Evolutionary conservation across 1,140 invertebrate species (phyloP).

Genomic region (Leptopilina clavipes): DNA sequence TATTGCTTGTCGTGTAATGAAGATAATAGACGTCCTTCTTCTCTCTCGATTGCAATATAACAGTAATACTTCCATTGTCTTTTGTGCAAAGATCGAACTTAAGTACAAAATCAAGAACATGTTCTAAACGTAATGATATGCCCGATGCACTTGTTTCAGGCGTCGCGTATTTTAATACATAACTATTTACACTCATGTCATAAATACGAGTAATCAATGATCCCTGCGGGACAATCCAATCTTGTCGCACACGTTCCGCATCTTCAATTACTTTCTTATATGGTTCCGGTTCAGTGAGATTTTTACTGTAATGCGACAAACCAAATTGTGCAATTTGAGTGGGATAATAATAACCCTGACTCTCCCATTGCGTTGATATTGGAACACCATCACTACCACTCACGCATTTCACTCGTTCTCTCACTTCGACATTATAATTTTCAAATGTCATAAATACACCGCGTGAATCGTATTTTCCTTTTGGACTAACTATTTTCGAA

Average conservation of each 20-base stretch:
- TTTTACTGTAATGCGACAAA: constrained; percentile 97
- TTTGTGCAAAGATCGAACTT: constrained; percentile 83
- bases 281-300: constrained; percentile 87
- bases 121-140: constrained; percentile 82
- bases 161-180: constrained; percentile 83
- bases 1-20: constrained; percentile 87
- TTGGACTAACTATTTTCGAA: constrained; percentile 92
- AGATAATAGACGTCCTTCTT: constrained; percentile 85
- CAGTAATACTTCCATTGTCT: constrained; percentile 87
- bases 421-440: constrained; percentile 96
- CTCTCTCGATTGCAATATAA: constrained; percentile 86
- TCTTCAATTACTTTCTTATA: constrained; percentile 84
- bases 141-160: constrained; percentile 81
- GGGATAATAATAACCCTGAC: constrained; percentile 95
- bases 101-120: constrained; percentile 85
- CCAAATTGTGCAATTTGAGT: constrained; percentile 99
- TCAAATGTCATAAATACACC: constrained; percentile 97
- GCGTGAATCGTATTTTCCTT: constrained; percentile 89
- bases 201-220: constrained; percentile 79
- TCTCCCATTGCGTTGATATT: constrained; percentile 96
- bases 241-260: constrained; percentile 78
- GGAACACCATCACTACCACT: constrained; percentile 94
- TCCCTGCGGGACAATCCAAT: constrained; percentile 81
- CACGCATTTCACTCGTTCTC: constrained; percentile 96
- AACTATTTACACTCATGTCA: constrained; percentile 76